Base-by-base conservation (phyloP, 2,888 invertebrate species). In the Drosophila anceps region DNA sequence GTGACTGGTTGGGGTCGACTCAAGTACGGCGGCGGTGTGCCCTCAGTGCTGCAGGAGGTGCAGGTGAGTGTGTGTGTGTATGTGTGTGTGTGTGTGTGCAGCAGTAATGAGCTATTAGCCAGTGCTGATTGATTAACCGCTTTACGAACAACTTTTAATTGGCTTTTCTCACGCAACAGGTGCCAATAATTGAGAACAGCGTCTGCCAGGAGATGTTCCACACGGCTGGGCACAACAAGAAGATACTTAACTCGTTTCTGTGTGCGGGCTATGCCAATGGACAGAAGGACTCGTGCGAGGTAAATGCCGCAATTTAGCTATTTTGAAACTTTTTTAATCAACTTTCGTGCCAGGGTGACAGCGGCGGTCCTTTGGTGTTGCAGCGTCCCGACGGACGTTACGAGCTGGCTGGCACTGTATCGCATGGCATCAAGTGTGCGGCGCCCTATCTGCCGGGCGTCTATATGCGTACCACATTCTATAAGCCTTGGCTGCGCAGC, bases 191-290 rank as follows among this genome's bases (percentile, higher is more conserved):
- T 93, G 97, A 97, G 91, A 98, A 98, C 92, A 95, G 95, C 77
- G 97, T 97, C 13, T 98, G 98, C 91, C 98, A 98, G 92, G 97
- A 97, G 92, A 98, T 98, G 98, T 98, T 98, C 94, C 95, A 96
- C 83, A 97, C 97, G 0, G 98, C 97, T 1, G 97, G 97, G 0
- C 98, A 98, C 91, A 94, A 96, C 0, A 98, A 98, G 93, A 95
- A 96, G 88, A 98, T 98, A 73, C 94, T 97, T 35, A 95, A 95
- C 74, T 97, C 98, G 39, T 98, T 98, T 93, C 94, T 98, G 31
- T 98, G 98, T 88, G 98, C 98, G 0, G 98, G 98, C 39, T 98
- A 98, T 92, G 97, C 97, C 41, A 97, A 97, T 82, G 98, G 98
- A 0, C 96, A 97, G 91, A 97, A 97, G 92, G 98, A 98, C 91